Evolutionary conservation across 2,797 vertebrate genomes (phyloP).

Genomic region (Microctenopoma lineatum): DNA sequence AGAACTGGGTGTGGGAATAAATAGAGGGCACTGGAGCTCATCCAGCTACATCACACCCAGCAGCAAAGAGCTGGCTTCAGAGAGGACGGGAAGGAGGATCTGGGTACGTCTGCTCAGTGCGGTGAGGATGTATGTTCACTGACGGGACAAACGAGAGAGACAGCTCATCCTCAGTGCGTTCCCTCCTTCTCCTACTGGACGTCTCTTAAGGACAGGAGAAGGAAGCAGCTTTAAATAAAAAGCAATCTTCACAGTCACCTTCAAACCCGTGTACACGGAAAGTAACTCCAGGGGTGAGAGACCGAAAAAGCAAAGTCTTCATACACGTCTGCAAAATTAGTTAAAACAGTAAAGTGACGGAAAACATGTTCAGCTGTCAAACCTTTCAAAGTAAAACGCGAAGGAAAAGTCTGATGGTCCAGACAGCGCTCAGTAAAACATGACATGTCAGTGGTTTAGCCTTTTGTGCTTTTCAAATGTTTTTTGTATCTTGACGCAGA

Average conservation of each 20-base stretch:
- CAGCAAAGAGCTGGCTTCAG: slow-evolving; percentile 14
- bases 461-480: background rate
- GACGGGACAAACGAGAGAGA: slow-evolving; percentile 13
- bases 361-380: background rate
- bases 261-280: background rate
- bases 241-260: slow-evolving; percentile 17
- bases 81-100: slow-evolving; percentile 1
- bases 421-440: background rate
- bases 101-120: background rate
- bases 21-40: slow-evolving; percentile 46
- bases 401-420: background rate
- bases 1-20: slow-evolving; percentile 25
- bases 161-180: background rate
- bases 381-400: background rate
- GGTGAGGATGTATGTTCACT: background rate
- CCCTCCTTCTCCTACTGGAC: background rate
- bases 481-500: no score
- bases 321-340: background rate
- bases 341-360: background rate
- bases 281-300: background rate
- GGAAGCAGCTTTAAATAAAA: background rate
- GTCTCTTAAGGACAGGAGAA: background rate
- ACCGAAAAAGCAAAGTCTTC: background rate
- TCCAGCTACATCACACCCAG: slow-evolving; percentile 36
- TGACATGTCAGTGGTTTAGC: background rate